A percentile compares a stretch with the other conserved stretches of the same genome.
Conservation (phyloP, 2,888 invertebrate species). For the Adelognathus sp. region DNA sequence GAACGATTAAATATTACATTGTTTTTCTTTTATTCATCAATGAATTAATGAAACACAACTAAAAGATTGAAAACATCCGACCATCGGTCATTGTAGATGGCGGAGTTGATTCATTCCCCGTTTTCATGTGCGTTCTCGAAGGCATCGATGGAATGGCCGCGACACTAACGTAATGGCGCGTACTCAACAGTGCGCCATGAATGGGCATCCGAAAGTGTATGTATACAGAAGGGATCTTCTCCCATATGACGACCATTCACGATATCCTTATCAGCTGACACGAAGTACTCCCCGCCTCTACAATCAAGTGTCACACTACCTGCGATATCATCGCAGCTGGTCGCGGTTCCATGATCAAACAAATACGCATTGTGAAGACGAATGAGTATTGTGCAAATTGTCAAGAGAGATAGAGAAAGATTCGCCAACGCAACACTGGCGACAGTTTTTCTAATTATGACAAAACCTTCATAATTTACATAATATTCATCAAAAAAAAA, state of each 20-base stretch:
- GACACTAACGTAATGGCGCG: slow-evolving; percentile 30
- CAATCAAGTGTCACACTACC: slow-evolving; percentile 12
- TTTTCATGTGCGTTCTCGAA: slow-evolving; percentile 52
- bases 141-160: slow-evolving; percentile 38
- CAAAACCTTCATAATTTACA: too few species aligned
- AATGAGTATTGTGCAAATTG: neutral
- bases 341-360: slow-evolving; percentile 6
- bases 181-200: slow-evolving; percentile 16
- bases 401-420: too few species aligned
- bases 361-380: slow-evolving; percentile 1
- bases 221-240: slow-evolving; percentile 3
- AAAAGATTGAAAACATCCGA: slow-evolving; percentile 74
- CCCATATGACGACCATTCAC: slow-evolving; percentile 29
- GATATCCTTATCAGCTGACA: slow-evolving; percentile 53
- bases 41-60: slow-evolving; percentile 76
- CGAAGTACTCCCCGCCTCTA: slow-evolving; percentile 22
- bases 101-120: slow-evolving; percentile 56
- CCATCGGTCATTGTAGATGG: slow-evolving; percentile 75
- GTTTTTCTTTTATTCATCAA: slow-evolving; percentile 68
- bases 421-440: neutral
- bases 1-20: slow-evolving; percentile 72
- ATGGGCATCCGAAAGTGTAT: slow-evolving; percentile 5
- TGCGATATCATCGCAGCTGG: slow-evolving; percentile 35
- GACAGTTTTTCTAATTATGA: neutral
- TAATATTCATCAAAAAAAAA: too few species aligned